Base-by-base conservation (phyloP, 2,888 invertebrate genomes). In the Drosophila borealis region DNA sequence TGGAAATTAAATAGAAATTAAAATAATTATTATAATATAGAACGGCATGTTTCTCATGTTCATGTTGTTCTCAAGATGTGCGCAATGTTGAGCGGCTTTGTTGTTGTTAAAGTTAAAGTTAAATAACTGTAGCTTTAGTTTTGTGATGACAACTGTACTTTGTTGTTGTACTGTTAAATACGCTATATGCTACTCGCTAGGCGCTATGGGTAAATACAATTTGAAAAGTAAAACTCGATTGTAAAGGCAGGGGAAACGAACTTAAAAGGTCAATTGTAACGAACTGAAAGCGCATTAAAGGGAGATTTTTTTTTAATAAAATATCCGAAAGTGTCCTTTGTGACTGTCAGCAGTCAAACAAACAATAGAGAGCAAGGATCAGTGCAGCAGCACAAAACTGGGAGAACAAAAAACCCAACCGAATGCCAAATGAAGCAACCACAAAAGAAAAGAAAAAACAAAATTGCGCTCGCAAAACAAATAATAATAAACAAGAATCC, bases 141-240 rank as follows among this genome's bases (percentile, higher is more conserved):
- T 57, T 65, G 61, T 77, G 57, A 66, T 80, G 61, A 60, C 57
- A 78, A 78, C 75, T 79, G 67, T 77, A 77, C 37, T 68, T 68
- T 67, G 48, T 76, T 68, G 59, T 76, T 72, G 29, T 29, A 73
- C 70, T 72, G 64, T 76, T 56, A 79, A 74, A 53, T 41, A 80
- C 65, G 78, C 78, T 82, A 74, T 82, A 57, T 59, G 80, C 81
- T 81, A 81, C 74, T 71, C 74, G 67, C 81, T 81, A 81, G 56
- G 62, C 85, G 75, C 74, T 84, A 80, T 54, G 61, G 36, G 63
- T 60, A 67, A 75, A 75, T 57, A 60, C 49, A 63, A 59, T 41
- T 59, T 63, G 19, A 54, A 74, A 51, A 34, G 45, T 53, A 41
- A 55, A 54, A 50, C 34, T 50, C 45, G 53, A 65, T 70, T 60